Conservation (phyloP, 2,113 vertebrate species). For the Carlito syrichta region DNA sequence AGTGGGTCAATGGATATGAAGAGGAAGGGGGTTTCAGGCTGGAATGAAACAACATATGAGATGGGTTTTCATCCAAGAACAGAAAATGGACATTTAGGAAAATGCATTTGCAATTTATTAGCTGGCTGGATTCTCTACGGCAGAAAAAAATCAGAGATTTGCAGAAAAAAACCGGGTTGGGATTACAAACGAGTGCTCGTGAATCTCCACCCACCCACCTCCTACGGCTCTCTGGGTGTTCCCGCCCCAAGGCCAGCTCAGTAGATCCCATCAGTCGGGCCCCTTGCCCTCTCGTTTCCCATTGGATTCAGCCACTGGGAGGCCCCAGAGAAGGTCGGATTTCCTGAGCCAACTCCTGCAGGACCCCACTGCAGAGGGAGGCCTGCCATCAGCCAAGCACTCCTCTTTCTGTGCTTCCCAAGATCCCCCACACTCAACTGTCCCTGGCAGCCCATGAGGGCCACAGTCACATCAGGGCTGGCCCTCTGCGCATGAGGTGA, state of each 20-base stretch:
- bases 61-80: background rate
- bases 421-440: background rate
- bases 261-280: background rate
- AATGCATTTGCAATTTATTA: background rate
- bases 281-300: background rate
- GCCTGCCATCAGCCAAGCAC: background rate
- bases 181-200: background rate
- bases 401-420: background rate
- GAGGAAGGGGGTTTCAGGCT: background rate
- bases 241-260: no score
- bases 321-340: background rate
- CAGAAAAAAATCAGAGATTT: background rate
- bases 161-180: background rate
- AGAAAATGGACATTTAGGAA: background rate
- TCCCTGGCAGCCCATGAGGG: background rate
- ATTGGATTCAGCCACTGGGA: background rate
- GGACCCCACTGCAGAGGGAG: background rate
- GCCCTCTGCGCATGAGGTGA: background rate
- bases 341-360: background rate
- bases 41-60: background rate
- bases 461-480: background rate
- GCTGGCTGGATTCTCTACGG: background rate
- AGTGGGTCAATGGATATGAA: accelerated
- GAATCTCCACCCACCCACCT: background rate
- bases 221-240: background rate